Evolutionary conservation across 2,888 invertebrate genomes (phyloP).

Genomic region (Tenthredo livida): DNA sequence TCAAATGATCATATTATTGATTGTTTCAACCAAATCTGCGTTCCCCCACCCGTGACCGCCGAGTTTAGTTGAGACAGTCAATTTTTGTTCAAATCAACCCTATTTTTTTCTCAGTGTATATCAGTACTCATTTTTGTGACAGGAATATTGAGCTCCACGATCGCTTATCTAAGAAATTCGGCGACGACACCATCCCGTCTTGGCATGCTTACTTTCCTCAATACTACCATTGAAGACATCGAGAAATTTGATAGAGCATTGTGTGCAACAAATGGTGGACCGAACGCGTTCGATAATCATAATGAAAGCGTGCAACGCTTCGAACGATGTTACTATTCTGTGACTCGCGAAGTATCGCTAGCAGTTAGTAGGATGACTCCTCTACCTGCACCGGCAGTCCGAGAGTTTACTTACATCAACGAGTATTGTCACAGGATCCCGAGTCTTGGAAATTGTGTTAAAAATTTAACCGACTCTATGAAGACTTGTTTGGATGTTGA

Average conservation of each 20-base stretch:
- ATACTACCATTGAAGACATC: slow-evolving; percentile 22
- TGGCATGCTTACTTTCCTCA: not conserved
- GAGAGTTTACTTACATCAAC: not conserved
- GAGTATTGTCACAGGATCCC: not conserved
- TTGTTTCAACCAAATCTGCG: no score
- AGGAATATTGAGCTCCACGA: not conserved
- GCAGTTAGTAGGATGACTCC: not conserved
- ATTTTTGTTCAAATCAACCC: no score
- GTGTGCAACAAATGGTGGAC: not conserved
- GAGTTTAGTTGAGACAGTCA: no score
- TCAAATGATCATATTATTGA: no score
- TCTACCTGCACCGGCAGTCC: not conserved
- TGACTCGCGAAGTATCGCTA: not conserved
- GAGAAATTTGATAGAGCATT: slow-evolving; percentile 15
- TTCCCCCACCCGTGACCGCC: no score
- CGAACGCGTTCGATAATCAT: not conserved
- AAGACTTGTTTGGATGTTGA: not conserved
- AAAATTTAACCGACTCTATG: slow-evolving; percentile 6
- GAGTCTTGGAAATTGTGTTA: not conserved
- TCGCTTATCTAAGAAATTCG: not conserved
- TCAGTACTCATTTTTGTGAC: not conserved
- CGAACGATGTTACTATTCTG: not conserved
- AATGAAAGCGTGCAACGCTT: not conserved
- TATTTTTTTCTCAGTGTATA: not conserved
- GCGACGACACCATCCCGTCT: not conserved